Evolutionary conservation across 2,113 vertebrate genomes (phyloP).

Genomic region (Balaeniceps rex): DNA sequence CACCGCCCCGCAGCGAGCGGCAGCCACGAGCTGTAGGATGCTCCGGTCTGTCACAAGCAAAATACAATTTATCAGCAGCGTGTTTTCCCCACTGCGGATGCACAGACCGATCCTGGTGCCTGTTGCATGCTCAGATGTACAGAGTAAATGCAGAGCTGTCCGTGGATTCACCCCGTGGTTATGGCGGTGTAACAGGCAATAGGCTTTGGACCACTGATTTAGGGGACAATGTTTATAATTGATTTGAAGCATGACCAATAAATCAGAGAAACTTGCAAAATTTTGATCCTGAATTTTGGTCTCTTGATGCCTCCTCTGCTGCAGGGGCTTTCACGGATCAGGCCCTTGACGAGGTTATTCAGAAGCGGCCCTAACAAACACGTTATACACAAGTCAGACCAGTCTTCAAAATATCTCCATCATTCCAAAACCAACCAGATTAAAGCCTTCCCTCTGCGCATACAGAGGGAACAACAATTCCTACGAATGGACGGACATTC

Average conservation of each 20-base stretch:
- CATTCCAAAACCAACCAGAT: slow-evolving; percentile 31
- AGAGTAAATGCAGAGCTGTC: not conserved
- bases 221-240: not conserved
- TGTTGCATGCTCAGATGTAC: not conserved
- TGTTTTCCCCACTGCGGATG: not conserved
- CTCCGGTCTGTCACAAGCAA: not conserved
- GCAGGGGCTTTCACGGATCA: not conserved
- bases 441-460: not conserved
- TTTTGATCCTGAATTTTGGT: not conserved
- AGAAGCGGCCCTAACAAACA: not conserved
- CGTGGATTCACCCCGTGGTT: not conserved
- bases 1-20: fast-evolving
- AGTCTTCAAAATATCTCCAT: not conserved
- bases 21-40: fast-evolving
- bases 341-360: not conserved
- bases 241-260: not conserved
- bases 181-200: fast-evolving
- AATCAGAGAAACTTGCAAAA: not conserved
- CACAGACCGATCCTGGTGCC: not conserved
- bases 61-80: not conserved
- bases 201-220: not conserved
- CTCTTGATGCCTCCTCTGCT: not conserved
- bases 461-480: not conserved
- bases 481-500: slow-evolving; percentile 11
- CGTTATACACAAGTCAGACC: not conserved